These are phyloP conservation scores for Bovichtus diacanthus DNA, from an alignment of 2,797 vertebrate genomes.

Conservation along the genomic window DNA sequence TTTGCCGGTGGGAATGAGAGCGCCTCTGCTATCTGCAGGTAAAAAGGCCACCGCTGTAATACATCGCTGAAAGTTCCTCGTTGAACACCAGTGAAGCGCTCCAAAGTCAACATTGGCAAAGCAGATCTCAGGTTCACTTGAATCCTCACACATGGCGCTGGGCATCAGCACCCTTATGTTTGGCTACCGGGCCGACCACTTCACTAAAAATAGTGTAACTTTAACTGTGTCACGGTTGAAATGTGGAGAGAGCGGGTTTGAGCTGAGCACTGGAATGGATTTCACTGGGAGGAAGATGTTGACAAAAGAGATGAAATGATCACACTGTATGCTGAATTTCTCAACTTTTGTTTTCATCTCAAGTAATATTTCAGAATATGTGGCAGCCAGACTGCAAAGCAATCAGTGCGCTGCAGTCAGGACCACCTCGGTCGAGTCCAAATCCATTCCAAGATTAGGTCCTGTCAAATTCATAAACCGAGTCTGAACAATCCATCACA, in stretches of 20 bases:
- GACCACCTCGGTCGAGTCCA: slow-evolving; percentile 5
- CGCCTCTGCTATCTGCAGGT: slow-evolving; percentile 46
- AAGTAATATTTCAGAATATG: slow-evolving; percentile 27
- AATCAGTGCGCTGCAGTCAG: background rate
- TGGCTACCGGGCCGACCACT: slow-evolving; percentile 39
- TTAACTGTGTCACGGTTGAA: slow-evolving; percentile 48
- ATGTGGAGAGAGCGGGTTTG: slow-evolving; percentile 28
- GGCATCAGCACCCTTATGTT: slow-evolving; percentile 58
- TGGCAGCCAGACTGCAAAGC: slow-evolving; percentile 19
- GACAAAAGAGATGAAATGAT: slow-evolving; percentile 38
- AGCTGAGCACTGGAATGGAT: slow-evolving; percentile 23
- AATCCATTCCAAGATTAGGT: background rate
- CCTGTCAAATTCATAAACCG: background rate
- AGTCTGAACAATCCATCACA: background rate
- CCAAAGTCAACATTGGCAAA: slow-evolving; percentile 71
- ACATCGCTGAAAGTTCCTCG: slow-evolving; percentile 21
- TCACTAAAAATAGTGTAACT: slow-evolving; percentile 53
- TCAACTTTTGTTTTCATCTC: slow-evolving; percentile 14
- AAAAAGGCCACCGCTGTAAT: slow-evolving; percentile 27
- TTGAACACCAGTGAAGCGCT: slow-evolving; percentile 34
- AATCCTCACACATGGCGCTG: slow-evolving; percentile 26
- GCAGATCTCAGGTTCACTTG: slow-evolving; percentile 59
- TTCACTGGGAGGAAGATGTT: slow-evolving; percentile 20
- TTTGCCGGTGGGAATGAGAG: background rate
- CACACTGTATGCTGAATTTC: background rate